Base-by-base conservation (phyloP, 2,888 invertebrate species). In the Seira ritae region DNA sequence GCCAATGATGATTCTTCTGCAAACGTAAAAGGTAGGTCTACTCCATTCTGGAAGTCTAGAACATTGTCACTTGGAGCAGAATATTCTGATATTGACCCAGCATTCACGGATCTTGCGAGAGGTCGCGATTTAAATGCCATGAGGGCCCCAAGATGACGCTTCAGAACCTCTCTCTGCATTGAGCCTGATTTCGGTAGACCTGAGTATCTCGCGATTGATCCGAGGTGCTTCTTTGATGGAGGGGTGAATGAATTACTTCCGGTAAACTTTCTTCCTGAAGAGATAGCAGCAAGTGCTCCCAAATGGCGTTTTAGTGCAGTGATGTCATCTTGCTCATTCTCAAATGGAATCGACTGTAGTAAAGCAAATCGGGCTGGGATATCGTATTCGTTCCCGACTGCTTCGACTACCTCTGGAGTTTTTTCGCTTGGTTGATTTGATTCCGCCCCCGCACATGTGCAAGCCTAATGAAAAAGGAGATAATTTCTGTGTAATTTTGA, bases 191-290 rank as follows among this genome's bases (percentile, higher is more conserved):
- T 3, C 60, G 3, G 46, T 2, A 15, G 77, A 68, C 2, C 19
- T 22, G 66, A 60, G 17, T 84, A 85, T 10, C 77, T 79, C 0
- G 86, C 87, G 62, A 88, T 74, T 23, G 84, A 72, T 20, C 86
- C 87, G 81, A 87, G 65, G 75, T 88, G 87, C 23, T 85, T 87
- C 85, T 50, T 76, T 65, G 66, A 82, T 69, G 78, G 77, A 50
- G 73, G 50, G 72, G 42, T 73, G 74, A 83, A 75, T 37, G 66
- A 66, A 77, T 69, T 71, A 66, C 84, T 80, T 70, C 71, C 75
- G 15, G 69, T 20, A 23, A 60, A 60, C 72, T 69, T 31, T 76
- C 71, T 81, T 12, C 72, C 73, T 42, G 71, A 71, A 69, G 83
- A 72, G 24, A 78, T 72, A 20, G 83, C 83, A 10, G 78, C 83